These are phyloP conservation scores for Heterotilapia buettikoferi DNA, from an alignment of 2,113 vertebrate genomes.

Conservation along the genomic window DNA sequence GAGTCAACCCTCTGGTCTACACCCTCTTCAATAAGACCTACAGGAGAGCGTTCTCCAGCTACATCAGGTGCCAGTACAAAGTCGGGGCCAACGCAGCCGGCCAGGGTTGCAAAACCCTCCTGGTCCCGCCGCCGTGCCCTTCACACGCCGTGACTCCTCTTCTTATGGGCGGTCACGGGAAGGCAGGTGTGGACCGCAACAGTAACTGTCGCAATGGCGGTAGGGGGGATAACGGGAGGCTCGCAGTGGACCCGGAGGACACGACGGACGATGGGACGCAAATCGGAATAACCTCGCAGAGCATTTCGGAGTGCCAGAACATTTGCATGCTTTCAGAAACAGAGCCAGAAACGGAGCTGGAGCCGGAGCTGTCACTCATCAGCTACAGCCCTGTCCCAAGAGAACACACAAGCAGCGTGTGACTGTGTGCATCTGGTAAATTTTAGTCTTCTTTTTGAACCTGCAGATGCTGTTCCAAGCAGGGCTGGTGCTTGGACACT, in stretches of 20 bases:
- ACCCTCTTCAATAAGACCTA: conserved; percentile 98
- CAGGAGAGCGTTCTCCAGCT: conserved; percentile 91
- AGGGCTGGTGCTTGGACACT: background rate
- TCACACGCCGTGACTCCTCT: conserved; percentile 78
- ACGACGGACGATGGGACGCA: conserved; percentile 50
- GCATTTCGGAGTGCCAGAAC: conserved; percentile 34
- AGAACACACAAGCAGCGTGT: conserved; percentile 90
- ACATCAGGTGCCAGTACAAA: conserved; percentile 86
- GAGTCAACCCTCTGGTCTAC: conserved; percentile 95
- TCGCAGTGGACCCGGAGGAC: conserved; percentile 51
- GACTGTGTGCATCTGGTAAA: conserved; percentile 8
- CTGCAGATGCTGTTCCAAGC: background rate
- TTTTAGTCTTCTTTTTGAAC: background rate
- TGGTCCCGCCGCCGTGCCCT: conserved; percentile 74
- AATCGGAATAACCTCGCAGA: conserved; percentile 25
- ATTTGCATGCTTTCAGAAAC: conserved; percentile 57
- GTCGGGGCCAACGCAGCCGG: conserved; percentile 27
- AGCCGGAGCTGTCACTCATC: conserved; percentile 79
- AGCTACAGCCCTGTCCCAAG: conserved; percentile 75
- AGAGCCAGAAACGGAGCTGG: conserved; percentile 79
- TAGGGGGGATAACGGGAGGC: conserved; percentile 36
- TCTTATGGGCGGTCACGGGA: conserved; percentile 59
- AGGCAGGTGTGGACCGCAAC: conserved; percentile 80
- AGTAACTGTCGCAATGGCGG: conserved; percentile 72
- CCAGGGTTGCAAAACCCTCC: conserved; percentile 41